These are phyloP conservation scores for Drosophila micromelanica DNA, from an alignment of 1,140 invertebrate genomes.

Conservation along the genomic window DNA sequence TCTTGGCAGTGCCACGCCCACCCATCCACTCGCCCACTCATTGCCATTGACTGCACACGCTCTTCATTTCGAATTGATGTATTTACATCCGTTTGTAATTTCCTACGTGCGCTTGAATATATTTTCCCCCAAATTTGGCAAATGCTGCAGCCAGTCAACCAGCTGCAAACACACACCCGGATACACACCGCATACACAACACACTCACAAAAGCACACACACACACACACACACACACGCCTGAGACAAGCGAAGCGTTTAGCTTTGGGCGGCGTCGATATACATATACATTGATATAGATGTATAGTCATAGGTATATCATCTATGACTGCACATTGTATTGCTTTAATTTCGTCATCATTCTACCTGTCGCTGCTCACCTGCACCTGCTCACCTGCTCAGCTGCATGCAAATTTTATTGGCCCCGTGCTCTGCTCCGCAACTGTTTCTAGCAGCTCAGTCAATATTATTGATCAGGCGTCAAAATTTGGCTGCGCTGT, in stretches of 20 bases:
- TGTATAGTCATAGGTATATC: conserved; percentile 16
- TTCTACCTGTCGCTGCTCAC: conserved; percentile 47
- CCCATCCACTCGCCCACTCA: not conserved
- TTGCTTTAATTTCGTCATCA: conserved; percentile 79
- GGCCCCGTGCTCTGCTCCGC: not conserved
- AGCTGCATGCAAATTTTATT: conserved; percentile 64
- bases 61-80: conserved; percentile 69
- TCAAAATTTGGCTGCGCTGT: conserved; percentile 54
- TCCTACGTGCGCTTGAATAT: conserved; percentile 75
- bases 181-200: conserved; percentile 16
- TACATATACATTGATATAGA: conserved; percentile 8
- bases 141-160: conserved; percentile 58
- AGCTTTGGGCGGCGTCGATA: conserved; percentile 9
- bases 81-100: conserved; percentile 82
- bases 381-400: conserved; percentile 21
- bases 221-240: conserved; percentile 9
- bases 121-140: conserved; percentile 57
- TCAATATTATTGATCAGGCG: conserved; percentile 80
- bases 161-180: conserved; percentile 26
- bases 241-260: conserved; percentile 34
- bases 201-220: conserved; percentile 27
- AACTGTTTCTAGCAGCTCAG: conserved; percentile 35
- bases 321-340: conserved; percentile 50
- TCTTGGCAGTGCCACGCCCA: conserved; percentile 6
- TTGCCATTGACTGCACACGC: conserved; percentile 34